Conservation (phyloP, 2,797 vertebrate genomes). For the Tympanoctomys barrerae region DNA sequence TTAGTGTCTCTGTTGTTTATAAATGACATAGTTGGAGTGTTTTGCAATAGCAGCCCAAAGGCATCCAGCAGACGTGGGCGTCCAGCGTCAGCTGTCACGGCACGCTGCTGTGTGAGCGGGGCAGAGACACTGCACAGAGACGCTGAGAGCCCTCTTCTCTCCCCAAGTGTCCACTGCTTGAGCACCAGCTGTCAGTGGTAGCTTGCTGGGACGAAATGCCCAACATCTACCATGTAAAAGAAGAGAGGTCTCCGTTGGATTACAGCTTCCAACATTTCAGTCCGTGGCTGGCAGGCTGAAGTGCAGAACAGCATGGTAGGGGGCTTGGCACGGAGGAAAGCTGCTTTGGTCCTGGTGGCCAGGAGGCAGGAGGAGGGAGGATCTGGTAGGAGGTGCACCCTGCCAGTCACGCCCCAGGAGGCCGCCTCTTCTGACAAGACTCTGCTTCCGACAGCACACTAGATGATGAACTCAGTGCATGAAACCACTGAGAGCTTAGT, state of each 20-base stretch:
- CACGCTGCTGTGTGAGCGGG: accelerated
- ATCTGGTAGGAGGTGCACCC: background rate
- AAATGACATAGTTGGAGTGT: too few relatives aligned
- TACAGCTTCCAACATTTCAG: background rate
- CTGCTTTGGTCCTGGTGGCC: background rate
- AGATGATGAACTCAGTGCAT: too few relatives aligned
- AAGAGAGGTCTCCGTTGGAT: too few relatives aligned
- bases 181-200: too few relatives aligned
- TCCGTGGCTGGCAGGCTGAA: background rate
- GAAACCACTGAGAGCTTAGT: too few relatives aligned
- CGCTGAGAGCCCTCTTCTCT: background rate
- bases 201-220: background rate
- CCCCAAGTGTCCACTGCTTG: accelerated
- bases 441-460: background rate
- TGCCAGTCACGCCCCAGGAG: too few relatives aligned
- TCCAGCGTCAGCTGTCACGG: accelerated
- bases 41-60: background rate
- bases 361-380: background rate
- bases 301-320: background rate
- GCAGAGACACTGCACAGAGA: accelerated
- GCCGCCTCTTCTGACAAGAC: background rate
- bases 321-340: background rate
- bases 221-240: background rate
- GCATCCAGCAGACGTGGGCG: background rate
- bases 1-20: background rate